Conservation (phyloP, 1,140 invertebrate genomes). For the Chionoecetes opilio region DNA sequence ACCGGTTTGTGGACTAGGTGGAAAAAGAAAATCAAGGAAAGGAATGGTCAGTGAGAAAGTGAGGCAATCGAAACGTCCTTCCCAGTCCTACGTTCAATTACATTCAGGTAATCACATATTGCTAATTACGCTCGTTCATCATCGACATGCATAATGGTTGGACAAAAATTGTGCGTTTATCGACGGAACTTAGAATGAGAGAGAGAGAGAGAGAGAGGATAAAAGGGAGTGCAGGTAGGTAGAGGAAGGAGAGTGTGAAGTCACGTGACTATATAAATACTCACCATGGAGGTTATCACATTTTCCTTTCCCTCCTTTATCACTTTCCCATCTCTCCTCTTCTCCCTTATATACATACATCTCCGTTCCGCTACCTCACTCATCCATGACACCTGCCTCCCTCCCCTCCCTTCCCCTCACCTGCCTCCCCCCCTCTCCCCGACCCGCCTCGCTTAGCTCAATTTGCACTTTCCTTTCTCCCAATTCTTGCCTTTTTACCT, state of each 20-base stretch:
- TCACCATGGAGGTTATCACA: background rate
- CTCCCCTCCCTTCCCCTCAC: background rate
- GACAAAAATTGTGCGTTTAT: no score
- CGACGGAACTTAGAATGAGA: no score
- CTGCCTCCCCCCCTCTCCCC: background rate
- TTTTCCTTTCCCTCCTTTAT: background rate
- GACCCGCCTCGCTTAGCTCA: background rate
- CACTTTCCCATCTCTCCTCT: background rate
- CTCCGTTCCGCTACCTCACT: no score
- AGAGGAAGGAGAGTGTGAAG: background rate
- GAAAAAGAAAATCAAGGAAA: background rate
- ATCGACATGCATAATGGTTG: no score
- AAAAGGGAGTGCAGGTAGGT: background rate
- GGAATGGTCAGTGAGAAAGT: background rate
- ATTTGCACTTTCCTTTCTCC: background rate
- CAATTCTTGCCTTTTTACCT: background rate
- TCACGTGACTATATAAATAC: background rate
- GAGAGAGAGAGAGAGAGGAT: background rate
- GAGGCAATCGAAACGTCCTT: no score
- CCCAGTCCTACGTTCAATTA: no score
- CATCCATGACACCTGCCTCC: no score
- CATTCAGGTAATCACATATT: no score
- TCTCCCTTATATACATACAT: no score
- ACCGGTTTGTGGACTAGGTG: background rate
- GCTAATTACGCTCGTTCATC: no score